phyloP scores from a whole-genome alignment of 2,797 vertebrate genomes.

The Myotis vivesi region DNA sequence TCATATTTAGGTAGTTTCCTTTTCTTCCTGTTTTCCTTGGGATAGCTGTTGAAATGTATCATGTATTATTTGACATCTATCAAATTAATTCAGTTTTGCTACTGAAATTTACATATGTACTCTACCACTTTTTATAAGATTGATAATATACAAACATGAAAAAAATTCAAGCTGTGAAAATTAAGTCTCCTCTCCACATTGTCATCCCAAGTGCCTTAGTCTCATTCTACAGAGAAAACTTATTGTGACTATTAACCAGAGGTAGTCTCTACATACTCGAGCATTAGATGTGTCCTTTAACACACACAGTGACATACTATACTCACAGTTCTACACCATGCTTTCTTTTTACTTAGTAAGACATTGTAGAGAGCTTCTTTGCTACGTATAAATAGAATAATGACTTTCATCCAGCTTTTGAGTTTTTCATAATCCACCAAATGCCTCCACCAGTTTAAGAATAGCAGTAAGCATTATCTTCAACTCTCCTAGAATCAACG shows the following conservation, averaged over 20 bases:
- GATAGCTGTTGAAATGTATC: not conserved
- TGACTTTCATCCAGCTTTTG: not conserved
- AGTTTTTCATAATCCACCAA: not conserved
- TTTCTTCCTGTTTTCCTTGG: constrained; percentile 4
- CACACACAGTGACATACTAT: not conserved
- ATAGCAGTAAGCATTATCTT: not conserved
- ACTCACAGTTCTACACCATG: not conserved
- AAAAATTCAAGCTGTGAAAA: not conserved
- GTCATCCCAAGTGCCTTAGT: not conserved
- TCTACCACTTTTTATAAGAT: not conserved
- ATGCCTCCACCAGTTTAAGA: not conserved
- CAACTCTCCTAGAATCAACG: not conserved
- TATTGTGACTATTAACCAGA: not conserved
- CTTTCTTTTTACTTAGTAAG: not conserved
- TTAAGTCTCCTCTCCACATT: not conserved
- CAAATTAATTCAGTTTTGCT: not conserved
- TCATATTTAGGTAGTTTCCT: not conserved
- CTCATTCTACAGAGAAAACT: not conserved
- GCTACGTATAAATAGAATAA: not conserved
- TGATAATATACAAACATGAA: not conserved
- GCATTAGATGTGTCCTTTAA: not conserved
- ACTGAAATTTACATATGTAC: not conserved
- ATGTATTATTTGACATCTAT: not conserved
- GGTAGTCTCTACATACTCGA: not conserved
- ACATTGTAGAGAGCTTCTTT: not conserved